These are phyloP conservation scores for Hemitrygon akajei DNA, from an alignment of 2,797 vertebrate species.

Conservation along the genomic window DNA sequence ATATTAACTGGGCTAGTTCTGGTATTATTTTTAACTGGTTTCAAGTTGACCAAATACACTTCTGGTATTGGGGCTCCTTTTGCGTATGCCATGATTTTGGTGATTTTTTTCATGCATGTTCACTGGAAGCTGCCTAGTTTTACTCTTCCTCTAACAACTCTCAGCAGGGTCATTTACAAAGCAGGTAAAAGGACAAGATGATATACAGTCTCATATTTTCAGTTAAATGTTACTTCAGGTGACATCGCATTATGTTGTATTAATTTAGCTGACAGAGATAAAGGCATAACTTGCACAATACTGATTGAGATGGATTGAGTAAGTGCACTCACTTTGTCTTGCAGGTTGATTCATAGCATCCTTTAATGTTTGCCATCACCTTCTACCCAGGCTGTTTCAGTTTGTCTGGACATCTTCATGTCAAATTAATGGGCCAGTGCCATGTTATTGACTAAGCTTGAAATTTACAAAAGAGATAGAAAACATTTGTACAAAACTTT, in stretches of 20 bases:
- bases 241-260: background rate
- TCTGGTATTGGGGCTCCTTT: background rate
- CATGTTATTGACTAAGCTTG: background rate
- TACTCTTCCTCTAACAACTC: background rate
- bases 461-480: background rate
- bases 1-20: too few relatives aligned
- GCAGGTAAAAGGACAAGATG: conserved; percentile 13
- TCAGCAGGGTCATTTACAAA: background rate
- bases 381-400: background rate
- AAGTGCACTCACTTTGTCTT: background rate
- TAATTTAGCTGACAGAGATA: background rate
- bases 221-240: conserved; percentile 19
- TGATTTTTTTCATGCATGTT: background rate
- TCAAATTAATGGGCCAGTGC: background rate
- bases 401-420: conserved; percentile 3
- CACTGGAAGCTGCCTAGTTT: background rate
- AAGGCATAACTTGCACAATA: conserved; percentile 16
- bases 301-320: background rate
- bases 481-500: background rate
- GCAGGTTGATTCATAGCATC: conserved; percentile 18
- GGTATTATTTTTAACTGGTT: background rate
- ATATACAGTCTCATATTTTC: background rate
- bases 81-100: background rate
- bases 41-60: background rate
- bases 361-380: background rate